Evolutionary conservation across 2,888 invertebrate genomes (phyloP), one percentile per base, ranked within the genome.

Genomic region (Sepioteuthis lessoniana): DNA sequence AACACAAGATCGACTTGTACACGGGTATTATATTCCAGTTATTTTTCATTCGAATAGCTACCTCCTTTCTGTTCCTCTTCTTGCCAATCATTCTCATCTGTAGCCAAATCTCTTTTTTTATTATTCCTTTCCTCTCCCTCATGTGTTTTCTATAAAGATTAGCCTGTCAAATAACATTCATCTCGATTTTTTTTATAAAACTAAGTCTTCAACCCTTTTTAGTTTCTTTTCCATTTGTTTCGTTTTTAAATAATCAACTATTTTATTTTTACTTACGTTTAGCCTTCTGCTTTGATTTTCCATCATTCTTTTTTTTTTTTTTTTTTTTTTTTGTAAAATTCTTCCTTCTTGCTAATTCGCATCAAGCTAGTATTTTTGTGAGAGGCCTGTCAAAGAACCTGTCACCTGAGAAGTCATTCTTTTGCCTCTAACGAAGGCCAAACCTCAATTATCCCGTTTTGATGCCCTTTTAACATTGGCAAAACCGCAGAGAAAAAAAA

Each of bases 391-490:
- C 76, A 76, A 16, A n/a, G 13, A n/a, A 19, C n/a, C 76, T 76
- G 76, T 76, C 76, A 76, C 76, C 76, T 19, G 76, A 76, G 76
- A 21, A 76, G n/a, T 16, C 76, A 19, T 16, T 76, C 76, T 76
- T n/a, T 76, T 76, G n/a, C 76, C 13, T 76, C n/a, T 76, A 76
- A n/a, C 76, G n/a, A 76, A 76, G 76, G 19, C 76, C n/a, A 76
- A 76, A 76, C n/a, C 35, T 76, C 76, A 76, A 76, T 76, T 76
- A 76, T 76, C 76, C 35, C 76, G 76, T 76, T 76, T 16, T 35
- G n/a, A 76, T 76, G 76, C 76, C n/a, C n/a, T n/a, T 76, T 76
- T 35, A 76, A 76, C 76, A 76, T 76, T 76, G n/a, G 76, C 35
- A 76, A 76, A n/a, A 76, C n/a, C 76, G 16, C 35, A 76, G n/a